phyloP scores from a whole-genome alignment of 2,797 vertebrate genomes.

The Spinus olivaceus region DNA sequence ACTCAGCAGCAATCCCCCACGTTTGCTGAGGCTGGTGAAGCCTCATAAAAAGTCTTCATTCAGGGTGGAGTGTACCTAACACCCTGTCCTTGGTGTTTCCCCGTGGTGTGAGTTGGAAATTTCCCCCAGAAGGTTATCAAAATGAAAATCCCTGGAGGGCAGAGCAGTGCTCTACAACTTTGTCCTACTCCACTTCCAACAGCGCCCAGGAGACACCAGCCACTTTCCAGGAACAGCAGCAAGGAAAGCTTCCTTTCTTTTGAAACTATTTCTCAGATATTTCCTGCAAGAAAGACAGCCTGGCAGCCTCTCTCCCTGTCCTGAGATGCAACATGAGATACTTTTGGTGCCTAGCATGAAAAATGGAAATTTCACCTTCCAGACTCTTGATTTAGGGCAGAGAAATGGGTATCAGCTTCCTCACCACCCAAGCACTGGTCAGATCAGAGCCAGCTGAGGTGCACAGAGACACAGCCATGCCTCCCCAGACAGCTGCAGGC shows the following conservation, averaged over 20 bases:
- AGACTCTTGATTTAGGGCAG: neutral
- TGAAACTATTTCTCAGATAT: neutral
- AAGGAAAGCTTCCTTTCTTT: neutral
- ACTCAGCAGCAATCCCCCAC: neutral
- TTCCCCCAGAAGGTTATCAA: neutral
- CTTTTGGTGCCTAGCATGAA: neutral
- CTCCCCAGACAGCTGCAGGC: neutral
- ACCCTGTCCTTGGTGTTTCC: neutral
- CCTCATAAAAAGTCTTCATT: neutral
- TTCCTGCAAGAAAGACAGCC: neutral
- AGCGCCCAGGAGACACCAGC: neutral
- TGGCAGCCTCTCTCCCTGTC: neutral
- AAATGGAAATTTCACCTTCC: neutral
- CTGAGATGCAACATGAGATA: neutral
- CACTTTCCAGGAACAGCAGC: neutral
- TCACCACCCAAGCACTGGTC: neutral
- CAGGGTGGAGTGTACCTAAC: rapidly evolving
- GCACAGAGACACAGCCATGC: neutral
- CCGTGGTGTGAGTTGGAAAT: rapidly evolving
- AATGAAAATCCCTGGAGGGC: neutral
- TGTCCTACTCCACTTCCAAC: neutral
- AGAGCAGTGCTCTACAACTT: neutral
- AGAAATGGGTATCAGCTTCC: neutral
- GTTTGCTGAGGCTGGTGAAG: neutral
- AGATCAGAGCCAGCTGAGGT: neutral